A percentile compares a stretch with the other conserved stretches of the same genome.
Conservation (phyloP, 2,113 vertebrate genomes). For the Brachirus orientalis region DNA sequence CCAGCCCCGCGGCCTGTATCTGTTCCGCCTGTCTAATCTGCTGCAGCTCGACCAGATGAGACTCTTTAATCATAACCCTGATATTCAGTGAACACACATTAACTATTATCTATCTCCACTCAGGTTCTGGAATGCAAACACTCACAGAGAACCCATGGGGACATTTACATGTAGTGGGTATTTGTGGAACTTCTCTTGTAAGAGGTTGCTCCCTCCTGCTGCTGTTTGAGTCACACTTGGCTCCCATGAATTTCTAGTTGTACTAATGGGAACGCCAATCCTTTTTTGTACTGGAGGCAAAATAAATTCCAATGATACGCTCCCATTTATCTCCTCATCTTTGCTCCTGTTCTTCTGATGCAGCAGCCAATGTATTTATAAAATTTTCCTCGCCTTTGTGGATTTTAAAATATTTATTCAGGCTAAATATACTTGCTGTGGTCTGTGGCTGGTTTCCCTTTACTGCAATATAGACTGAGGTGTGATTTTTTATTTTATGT, state of each 20-base stretch:
- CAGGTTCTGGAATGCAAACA: constrained; percentile 36
- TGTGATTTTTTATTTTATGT: constrained; percentile 11
- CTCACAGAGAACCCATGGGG: constrained; percentile 9
- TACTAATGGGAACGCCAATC: no score
- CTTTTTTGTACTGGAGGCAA: constrained; percentile 1
- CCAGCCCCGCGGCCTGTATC: constrained; percentile 67
- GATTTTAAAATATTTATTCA: constrained; percentile 48
- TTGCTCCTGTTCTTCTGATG: constrained; percentile 36
- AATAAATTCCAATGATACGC: constrained; percentile 29
- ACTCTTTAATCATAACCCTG: constrained; percentile 88
- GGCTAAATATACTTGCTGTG: constrained; percentile 13
- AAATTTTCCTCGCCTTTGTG: constrained; percentile 11
- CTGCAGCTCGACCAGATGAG: constrained; percentile 81
- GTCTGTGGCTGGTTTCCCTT: constrained; percentile 13
- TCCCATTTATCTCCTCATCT: constrained; percentile 24
- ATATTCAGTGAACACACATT: constrained; percentile 88
- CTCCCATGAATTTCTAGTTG: no score
- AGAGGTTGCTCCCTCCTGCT: no score
- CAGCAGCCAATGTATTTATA: constrained; percentile 13
- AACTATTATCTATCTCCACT: constrained; percentile 34
- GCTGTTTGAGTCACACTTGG: not conserved
- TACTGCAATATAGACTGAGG: constrained; percentile 21
- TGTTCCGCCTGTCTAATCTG: constrained; percentile 86
- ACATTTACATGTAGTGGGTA: constrained; percentile 1
- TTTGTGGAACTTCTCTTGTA: not conserved